Percentiles rank a stretch among this genome's conserved stretches.
Conservation (phyloP, 2,888 invertebrate genomes). For the Pterostichus madidus region DNA sequence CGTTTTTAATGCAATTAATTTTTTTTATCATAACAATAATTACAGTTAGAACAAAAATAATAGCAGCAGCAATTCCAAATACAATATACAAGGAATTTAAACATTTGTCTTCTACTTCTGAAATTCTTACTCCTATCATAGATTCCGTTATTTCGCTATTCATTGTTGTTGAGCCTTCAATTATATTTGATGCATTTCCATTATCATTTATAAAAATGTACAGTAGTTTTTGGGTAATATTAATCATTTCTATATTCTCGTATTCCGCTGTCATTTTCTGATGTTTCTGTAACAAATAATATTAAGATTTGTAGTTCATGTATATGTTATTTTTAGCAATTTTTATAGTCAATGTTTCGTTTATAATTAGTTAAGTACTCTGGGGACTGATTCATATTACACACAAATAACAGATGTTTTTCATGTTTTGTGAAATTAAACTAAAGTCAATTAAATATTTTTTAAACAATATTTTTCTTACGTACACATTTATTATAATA, state of each 20-base stretch:
- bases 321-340: slow-evolving; percentile 12
- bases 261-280: background rate
- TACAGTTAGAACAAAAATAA: slow-evolving; percentile 42
- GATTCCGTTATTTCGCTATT: background rate
- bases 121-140: slow-evolving; percentile 17
- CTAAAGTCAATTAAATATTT: too few species aligned
- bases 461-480: too few species aligned
- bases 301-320: background rate
- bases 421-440: background rate
- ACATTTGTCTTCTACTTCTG: slow-evolving; percentile 57
- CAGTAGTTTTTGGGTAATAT: slow-evolving; percentile 35
- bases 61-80: slow-evolving; percentile 35
- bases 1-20: slow-evolving; percentile 51
- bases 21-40: slow-evolving; percentile 51
- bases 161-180: background rate
- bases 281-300: slow-evolving; percentile 6
- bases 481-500: too few species aligned
- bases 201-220: slow-evolving; percentile 21
- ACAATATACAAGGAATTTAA: slow-evolving; percentile 59
- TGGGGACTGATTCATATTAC: too few species aligned
- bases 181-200: background rate
- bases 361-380: background rate
- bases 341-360: too few species aligned
- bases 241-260: background rate
- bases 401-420: background rate